phyloP scores from a whole-genome alignment of 2,113 vertebrate species.

The Columba janthina region DNA sequence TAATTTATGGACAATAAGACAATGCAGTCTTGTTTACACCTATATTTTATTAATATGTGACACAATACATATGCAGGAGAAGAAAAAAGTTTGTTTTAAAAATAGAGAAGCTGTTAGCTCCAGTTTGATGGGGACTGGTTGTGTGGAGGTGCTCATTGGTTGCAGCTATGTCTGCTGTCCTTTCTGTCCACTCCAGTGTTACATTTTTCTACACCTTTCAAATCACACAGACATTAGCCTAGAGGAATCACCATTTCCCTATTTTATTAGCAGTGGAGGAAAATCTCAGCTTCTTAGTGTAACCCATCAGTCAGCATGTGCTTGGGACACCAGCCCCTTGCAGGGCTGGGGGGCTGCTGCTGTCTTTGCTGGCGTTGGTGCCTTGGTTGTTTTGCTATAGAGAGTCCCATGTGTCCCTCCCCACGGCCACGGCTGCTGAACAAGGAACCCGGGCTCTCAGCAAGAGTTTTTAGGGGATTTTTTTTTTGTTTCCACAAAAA shows the following conservation, averaged over 20 bases:
- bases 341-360: background rate
- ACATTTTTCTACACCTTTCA: background rate
- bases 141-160: slow-evolving; percentile 4
- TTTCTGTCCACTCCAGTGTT: background rate
- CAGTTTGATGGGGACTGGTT: background rate
- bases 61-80: background rate
- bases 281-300: background rate
- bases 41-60: slow-evolving; percentile 58
- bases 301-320: background rate
- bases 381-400: background rate
- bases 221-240: background rate
- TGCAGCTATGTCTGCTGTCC: slow-evolving; percentile 23
- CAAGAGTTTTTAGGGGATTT: background rate
- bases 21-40: slow-evolving; percentile 65
- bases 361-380: background rate
- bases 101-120: slow-evolving; percentile 9
- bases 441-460: accelerated
- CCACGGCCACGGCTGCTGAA: accelerated
- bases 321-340: background rate
- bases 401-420: accelerated
- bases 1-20: slow-evolving; percentile 74
- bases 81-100: slow-evolving; percentile 40
- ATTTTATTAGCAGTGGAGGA: background rate
- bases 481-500: background rate
- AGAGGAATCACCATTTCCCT: background rate